Conservation (phyloP, 2,888 invertebrate genomes). For the Alsophila aescularia region DNA sequence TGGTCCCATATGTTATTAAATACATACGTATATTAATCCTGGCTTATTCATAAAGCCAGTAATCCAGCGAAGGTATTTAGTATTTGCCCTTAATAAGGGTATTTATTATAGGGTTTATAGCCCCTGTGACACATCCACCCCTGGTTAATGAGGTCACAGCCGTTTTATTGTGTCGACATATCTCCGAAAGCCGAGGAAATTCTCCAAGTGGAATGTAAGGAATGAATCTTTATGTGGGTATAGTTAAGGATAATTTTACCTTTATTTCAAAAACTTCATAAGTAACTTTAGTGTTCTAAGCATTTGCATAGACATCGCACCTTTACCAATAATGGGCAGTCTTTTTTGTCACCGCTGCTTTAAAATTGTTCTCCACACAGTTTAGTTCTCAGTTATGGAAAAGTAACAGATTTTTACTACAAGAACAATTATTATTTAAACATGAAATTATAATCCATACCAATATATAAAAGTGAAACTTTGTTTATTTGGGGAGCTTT, state of each 20-base stretch:
- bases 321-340: background rate
- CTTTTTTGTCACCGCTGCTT: background rate
- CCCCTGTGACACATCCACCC: conserved; percentile 47
- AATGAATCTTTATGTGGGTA: conserved; percentile 3
- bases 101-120: conserved; percentile 56
- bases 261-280: conserved; percentile 8
- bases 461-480: no score
- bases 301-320: no score
- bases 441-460: no score
- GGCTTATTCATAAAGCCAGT: conserved; percentile 55
- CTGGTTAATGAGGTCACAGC: conserved; percentile 55
- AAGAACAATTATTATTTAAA: no score
- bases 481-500: no score
- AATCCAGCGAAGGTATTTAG: conserved; percentile 38
- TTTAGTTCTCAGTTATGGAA: no score
- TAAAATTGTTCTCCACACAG: background rate
- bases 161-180: conserved; percentile 39
- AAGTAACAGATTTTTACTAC: no score
- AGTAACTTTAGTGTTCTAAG: background rate
- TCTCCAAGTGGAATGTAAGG: conserved; percentile 10
- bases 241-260: conserved; percentile 1
- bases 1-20: no score
- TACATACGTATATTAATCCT: conserved; percentile 14
- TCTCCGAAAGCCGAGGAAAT: conserved; percentile 6
- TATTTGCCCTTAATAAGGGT: conserved; percentile 49